These are phyloP conservation scores for Excalfactoria chinensis DNA, from an alignment of 2,113 vertebrate species.

Conservation along the genomic window DNA sequence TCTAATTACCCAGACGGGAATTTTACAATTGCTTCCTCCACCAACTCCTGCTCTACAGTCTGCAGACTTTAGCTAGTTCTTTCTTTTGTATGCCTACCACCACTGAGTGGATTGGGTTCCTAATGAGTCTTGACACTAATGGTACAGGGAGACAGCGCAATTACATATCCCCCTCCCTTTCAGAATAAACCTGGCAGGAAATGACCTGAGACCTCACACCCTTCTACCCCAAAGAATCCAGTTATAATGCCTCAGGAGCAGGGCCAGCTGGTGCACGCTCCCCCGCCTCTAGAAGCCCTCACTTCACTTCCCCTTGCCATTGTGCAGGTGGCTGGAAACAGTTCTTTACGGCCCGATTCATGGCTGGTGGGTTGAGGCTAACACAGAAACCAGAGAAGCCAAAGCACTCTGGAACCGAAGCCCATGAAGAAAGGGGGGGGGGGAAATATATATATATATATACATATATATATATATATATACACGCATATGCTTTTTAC, in stretches of 20 bases:
- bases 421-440: constrained; percentile 1
- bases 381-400: constrained; percentile 45
- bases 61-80: constrained; percentile 75
- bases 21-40: constrained; percentile 77
- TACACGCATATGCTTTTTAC: not conserved
- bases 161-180: constrained; percentile 69
- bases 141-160: constrained; percentile 75
- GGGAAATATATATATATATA: not conserved
- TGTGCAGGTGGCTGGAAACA: constrained; percentile 76
- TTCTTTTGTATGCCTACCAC: constrained; percentile 76
- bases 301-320: constrained; percentile 61
- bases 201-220: constrained; percentile 77
- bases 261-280: constrained; percentile 70
- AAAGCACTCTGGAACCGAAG: constrained; percentile 25
- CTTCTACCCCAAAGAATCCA: constrained; percentile 72
- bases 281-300: constrained; percentile 5
- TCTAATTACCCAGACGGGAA: constrained; percentile 83
- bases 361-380: constrained; percentile 28
- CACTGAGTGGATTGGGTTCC: constrained; percentile 76
- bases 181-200: constrained; percentile 77
- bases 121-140: constrained; percentile 87
- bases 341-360: constrained; percentile 67
- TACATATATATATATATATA: too few species aligned
- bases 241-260: constrained; percentile 72
- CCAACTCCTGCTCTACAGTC: constrained; percentile 67